Percentiles rank a stretch among this genome's conserved stretches.
phyloP scores from a whole-genome alignment of 2,797 vertebrate species.

The Pangasius krempfi region DNA sequence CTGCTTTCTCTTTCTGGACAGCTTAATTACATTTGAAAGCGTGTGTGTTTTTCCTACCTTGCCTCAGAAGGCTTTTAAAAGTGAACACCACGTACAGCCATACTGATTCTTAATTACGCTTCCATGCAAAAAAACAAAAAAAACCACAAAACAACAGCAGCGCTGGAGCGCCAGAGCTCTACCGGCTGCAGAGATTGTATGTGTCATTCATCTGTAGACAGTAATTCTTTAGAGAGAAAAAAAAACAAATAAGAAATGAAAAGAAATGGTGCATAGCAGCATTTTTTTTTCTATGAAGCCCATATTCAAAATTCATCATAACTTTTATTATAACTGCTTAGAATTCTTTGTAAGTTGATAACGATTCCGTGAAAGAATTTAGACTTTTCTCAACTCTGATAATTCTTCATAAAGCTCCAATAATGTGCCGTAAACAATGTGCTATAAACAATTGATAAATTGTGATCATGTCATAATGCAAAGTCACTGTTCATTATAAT shows the following conservation, averaged over 20 bases:
- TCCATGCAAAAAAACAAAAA: slow-evolving; percentile 25
- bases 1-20: slow-evolving; percentile 69
- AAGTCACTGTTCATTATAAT: neutral
- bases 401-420: neutral
- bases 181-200: neutral
- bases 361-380: neutral
- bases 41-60: slow-evolving; percentile 54
- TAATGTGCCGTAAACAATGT: neutral
- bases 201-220: slow-evolving; percentile 17
- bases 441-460: neutral
- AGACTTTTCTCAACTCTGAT: neutral
- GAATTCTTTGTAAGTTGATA: neutral
- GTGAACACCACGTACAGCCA: slow-evolving; percentile 58
- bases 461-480: neutral
- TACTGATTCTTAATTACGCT: slow-evolving; percentile 68
- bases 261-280: neutral
- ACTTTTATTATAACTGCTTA: neutral
- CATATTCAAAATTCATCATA: neutral
- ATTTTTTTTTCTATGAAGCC: neutral
- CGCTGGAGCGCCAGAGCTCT: neutral
- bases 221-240: neutral
- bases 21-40: slow-evolving; percentile 69
- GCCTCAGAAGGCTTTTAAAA: slow-evolving; percentile 59
- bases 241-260: neutral
- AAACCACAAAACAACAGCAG: neutral